Evolutionary conservation across 2,797 vertebrate species (phyloP).

Genomic region (Ibycter americanus): DNA sequence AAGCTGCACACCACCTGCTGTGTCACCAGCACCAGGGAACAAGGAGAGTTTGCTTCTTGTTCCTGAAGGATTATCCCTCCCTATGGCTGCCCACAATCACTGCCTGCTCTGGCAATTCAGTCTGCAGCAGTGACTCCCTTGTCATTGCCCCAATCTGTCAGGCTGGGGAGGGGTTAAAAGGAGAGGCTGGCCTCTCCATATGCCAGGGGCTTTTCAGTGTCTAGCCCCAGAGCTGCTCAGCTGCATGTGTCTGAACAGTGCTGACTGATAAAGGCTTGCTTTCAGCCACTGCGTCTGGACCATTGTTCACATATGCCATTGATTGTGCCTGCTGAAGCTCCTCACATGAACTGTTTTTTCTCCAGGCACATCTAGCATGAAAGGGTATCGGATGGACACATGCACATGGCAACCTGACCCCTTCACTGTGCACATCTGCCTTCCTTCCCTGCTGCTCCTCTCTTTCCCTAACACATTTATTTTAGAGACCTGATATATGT

Average conservation of each 20-base stretch:
- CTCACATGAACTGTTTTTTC: background rate
- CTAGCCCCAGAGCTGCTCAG: background rate
- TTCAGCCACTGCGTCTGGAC: background rate
- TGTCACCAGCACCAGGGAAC: background rate
- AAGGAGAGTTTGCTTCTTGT: background rate
- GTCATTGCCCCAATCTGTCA: background rate
- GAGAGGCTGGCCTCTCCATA: background rate
- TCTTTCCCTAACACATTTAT: background rate
- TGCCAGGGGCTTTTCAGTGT: background rate
- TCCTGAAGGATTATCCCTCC: background rate
- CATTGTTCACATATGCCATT: background rate
- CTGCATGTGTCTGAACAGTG: background rate
- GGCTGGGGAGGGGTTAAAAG: background rate
- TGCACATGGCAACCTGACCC: background rate
- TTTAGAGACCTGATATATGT: background rate
- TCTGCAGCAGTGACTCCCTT: background rate
- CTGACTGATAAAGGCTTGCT: background rate
- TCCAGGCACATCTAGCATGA: background rate
- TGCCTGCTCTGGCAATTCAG: background rate
- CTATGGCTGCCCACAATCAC: rapidly evolving
- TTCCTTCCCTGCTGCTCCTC: background rate
- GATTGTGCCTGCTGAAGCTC: background rate
- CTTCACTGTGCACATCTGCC: background rate
- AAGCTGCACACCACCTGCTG: rapidly evolving
- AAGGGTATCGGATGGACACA: background rate